These are phyloP conservation scores for Centropus bengalensis DNA, from an alignment of 2,113 vertebrate genomes.

Conservation along the genomic window DNA sequence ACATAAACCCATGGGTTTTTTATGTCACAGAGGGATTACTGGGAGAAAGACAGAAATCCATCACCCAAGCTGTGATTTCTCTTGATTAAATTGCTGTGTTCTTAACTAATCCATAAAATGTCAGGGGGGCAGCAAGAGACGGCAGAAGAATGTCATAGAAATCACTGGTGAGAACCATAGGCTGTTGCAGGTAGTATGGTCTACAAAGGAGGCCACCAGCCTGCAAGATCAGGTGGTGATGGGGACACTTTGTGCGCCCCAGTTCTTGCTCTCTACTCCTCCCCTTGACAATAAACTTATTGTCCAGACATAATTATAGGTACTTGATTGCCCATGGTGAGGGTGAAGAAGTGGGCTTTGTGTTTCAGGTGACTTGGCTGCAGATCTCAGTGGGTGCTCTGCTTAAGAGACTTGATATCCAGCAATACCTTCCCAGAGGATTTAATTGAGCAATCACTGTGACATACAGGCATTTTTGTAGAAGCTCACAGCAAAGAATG, in stretches of 20 bases:
- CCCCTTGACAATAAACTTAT: background rate
- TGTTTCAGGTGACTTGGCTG: background rate
- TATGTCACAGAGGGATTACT: background rate
- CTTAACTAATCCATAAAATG: background rate
- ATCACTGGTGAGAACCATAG: background rate
- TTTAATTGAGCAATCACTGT: slow-evolving; percentile 27
- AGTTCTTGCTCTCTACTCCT: background rate
- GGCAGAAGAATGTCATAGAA: background rate
- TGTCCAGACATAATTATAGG: background rate
- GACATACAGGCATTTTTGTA: background rate
- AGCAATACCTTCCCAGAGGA: background rate
- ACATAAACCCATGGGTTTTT: background rate
- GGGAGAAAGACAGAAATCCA: background rate
- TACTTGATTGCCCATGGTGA: background rate
- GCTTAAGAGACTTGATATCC: background rate
- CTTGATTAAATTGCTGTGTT: background rate
- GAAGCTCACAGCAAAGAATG: background rate
- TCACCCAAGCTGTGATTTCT: background rate
- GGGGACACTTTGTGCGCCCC: background rate
- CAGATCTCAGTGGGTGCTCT: background rate
- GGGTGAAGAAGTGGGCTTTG: background rate
- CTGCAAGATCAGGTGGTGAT: background rate
- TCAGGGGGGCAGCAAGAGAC: background rate
- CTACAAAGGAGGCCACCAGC: background rate
- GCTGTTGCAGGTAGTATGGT: background rate